phyloP scores from a whole-genome alignment of 2,113 vertebrate genomes.

The Australoheros scitulus region DNA sequence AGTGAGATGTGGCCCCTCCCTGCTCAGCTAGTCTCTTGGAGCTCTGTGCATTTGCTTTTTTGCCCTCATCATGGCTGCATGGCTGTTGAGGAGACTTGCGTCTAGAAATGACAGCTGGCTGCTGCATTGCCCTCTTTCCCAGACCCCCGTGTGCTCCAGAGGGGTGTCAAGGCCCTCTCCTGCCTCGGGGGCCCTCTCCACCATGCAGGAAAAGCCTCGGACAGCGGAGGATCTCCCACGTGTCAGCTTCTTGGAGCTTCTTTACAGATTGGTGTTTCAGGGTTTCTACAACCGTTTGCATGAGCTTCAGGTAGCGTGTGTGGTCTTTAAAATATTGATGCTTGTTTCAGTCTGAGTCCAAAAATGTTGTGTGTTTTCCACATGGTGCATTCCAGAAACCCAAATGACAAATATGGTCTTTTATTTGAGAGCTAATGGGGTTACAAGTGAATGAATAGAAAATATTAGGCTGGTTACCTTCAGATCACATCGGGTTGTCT shows the following conservation, averaged over 20 bases:
- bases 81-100: conserved; percentile 6
- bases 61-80: conserved; percentile 53
- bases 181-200: neutral
- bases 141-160: neutral
- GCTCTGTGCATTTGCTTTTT: neutral
- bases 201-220: conserved; percentile 40
- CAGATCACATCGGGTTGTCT: conserved; percentile 6
- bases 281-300: conserved; percentile 73
- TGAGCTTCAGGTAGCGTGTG: conserved; percentile 76
- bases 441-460: neutral
- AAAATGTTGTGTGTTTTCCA: neutral
- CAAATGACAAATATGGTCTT: neutral
- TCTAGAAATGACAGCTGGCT: neutral
- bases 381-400: neutral
- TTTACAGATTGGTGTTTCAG: conserved; percentile 72
- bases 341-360: neutral
- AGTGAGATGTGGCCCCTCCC: conserved; percentile 43
- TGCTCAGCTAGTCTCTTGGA: neutral
- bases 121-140: neutral
- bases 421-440: neutral
- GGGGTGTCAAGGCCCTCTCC: neutral
- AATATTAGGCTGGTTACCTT: neutral
- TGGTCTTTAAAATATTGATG: neutral
- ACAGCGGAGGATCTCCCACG: conserved; percentile 66
- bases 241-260: conserved; percentile 41